Conservation (phyloP, 2,888 invertebrate species). For the Eledona agricola region DNA sequence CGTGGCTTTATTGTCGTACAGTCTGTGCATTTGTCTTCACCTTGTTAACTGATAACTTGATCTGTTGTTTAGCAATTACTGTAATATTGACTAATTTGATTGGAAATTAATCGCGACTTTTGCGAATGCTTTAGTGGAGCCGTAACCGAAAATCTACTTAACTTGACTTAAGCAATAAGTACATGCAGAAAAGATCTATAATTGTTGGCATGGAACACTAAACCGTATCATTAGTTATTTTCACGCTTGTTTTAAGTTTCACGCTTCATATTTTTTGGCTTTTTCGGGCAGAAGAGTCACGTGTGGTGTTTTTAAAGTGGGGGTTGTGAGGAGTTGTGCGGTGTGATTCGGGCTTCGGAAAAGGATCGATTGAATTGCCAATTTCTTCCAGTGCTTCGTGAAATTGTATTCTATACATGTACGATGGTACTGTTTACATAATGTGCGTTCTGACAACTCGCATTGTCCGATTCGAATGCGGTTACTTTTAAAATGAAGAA, state of each 20-base stretch:
- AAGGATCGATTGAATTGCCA: constrained; percentile 57
- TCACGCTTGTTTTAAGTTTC: constrained; percentile 36
- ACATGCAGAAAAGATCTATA: constrained; percentile 17
- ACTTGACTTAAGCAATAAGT: no score
- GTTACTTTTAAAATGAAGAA: constrained; percentile 37
- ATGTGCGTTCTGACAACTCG: constrained; percentile 51
- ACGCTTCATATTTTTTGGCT: constrained; percentile 27
- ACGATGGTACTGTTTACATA: constrained; percentile 55
- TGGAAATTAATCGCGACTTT: no score
- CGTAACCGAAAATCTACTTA: constrained; percentile 18
- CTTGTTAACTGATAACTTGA: constrained; percentile 15
- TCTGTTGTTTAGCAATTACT: no score
- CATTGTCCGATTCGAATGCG: constrained; percentile 39
- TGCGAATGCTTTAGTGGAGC: no score
- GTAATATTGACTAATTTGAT: no score
- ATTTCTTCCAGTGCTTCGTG: constrained; percentile 55
- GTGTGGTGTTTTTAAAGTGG: constrained; percentile 16
- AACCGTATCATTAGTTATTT: constrained; percentile 35
- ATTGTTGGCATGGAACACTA: constrained; percentile 28
- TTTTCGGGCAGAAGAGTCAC: constrained; percentile 15
- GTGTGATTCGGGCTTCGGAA: constrained; percentile 33
- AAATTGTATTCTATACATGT: constrained; percentile 56
- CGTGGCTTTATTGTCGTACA: constrained; percentile 16
- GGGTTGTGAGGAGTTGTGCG: constrained; percentile 3
- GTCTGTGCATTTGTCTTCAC: no score